A percentile compares a stretch with the other conserved stretches of the same genome.
These are phyloP conservation scores for Xerus rutilus DNA, from an alignment of 2,797 vertebrate genomes.

Conservation along the genomic window DNA sequence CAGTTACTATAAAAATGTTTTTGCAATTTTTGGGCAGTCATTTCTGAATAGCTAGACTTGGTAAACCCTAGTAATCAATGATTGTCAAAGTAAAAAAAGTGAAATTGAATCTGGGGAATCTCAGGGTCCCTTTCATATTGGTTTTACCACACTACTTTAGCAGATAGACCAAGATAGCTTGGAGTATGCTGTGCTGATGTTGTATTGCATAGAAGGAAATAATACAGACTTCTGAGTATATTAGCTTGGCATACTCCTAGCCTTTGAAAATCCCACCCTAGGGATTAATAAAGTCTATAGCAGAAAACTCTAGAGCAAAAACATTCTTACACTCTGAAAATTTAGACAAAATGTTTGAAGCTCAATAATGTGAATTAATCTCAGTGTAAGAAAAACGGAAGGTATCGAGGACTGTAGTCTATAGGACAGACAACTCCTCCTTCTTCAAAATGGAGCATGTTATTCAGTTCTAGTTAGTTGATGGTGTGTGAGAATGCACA, in stretches of 20 bases:
- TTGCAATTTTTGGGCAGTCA: conserved; percentile 62
- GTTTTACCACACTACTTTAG: background rate
- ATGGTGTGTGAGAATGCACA: background rate
- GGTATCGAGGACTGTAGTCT: background rate
- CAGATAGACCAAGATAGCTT: background rate
- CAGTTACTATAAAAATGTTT: conserved; percentile 51
- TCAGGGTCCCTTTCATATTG: background rate
- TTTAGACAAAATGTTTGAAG: conserved; percentile 25
- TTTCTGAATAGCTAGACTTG: conserved; percentile 64
- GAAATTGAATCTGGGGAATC: background rate
- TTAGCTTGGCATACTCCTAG: background rate
- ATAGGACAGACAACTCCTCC: background rate
- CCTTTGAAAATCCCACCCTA: background rate
- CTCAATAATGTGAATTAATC: background rate
- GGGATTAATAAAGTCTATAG: background rate
- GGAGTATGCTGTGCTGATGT: background rate
- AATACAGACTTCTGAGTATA: background rate
- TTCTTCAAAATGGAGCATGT: background rate
- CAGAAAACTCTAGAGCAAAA: conserved; percentile 7
- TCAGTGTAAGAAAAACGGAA: background rate
- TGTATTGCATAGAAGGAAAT: background rate
- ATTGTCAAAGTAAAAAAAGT: conserved; percentile 62
- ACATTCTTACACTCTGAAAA: conserved; percentile 17
- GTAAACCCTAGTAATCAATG: conserved; percentile 56
- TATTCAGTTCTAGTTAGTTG: background rate